Conservation (phyloP, 2,888 invertebrate species). For the Dryomyza anilis region DNA sequence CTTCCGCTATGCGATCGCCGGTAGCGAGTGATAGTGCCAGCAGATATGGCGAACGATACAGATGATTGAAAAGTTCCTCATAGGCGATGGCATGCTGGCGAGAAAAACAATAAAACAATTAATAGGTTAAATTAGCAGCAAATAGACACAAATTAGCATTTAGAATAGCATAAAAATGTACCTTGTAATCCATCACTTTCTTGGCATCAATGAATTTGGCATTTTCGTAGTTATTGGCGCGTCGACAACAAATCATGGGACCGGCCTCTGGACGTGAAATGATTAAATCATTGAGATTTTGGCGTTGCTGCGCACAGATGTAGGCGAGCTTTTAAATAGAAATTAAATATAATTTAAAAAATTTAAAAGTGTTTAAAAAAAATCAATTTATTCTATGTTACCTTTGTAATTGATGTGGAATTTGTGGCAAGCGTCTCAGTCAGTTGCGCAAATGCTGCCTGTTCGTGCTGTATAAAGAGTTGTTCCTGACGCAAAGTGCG, state of each 20-base stretch:
- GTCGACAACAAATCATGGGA: constrained; percentile 77
- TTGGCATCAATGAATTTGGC: constrained; percentile 78
- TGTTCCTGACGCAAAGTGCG: constrained; percentile 69
- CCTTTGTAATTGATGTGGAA: constrained; percentile 64
- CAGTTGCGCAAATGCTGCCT: constrained; percentile 77
- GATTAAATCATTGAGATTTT: constrained; percentile 78
- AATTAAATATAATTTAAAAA: constrained; percentile 19
- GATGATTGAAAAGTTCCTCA: constrained; percentile 71
- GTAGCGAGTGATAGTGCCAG: constrained; percentile 72
- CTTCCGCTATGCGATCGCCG: constrained; percentile 66
- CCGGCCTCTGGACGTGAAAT: constrained; percentile 76
- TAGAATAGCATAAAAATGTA: constrained; percentile 45
- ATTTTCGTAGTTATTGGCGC: constrained; percentile 69
- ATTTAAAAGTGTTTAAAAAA: not conserved
- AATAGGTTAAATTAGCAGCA: not conserved
- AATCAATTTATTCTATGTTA: no score
- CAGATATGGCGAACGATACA: constrained; percentile 73
- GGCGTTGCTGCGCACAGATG: constrained; percentile 85
- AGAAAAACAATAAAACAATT: not conserved
- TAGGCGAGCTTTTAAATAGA: constrained; percentile 78
- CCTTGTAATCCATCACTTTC: constrained; percentile 83
- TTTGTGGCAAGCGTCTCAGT: constrained; percentile 73
- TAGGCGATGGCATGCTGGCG: constrained; percentile 67
- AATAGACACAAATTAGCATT: no score
- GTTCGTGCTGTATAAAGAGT: constrained; percentile 84